These are phyloP conservation scores for Chymomyza fuscimana DNA, from an alignment of 2,888 invertebrate species.

Conservation along the genomic window DNA sequence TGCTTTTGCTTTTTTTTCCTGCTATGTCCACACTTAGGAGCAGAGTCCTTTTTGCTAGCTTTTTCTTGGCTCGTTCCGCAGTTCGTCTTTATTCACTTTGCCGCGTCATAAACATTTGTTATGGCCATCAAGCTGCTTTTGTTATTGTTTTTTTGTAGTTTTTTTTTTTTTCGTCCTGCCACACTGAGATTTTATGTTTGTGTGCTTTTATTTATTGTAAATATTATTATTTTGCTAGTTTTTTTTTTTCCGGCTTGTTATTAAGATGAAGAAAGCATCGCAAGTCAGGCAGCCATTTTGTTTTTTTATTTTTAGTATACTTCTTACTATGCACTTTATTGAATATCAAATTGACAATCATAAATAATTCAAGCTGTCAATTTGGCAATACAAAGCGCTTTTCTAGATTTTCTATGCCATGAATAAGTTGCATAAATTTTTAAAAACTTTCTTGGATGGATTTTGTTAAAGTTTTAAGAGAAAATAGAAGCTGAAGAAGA, in stretches of 20 bases:
- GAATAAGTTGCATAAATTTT: slow-evolving; percentile 46
- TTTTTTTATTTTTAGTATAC: neutral
- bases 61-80: slow-evolving; percentile 23
- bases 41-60: neutral
- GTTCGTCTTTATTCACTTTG: slow-evolving; percentile 38
- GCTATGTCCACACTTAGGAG: slow-evolving; percentile 27
- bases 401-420: slow-evolving; percentile 12
- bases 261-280: slow-evolving; percentile 20
- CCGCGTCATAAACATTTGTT: slow-evolving; percentile 56
- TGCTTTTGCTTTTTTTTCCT: slow-evolving; percentile 1
- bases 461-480: too few species aligned
- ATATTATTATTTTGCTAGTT: slow-evolving; percentile 47
- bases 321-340: slow-evolving; percentile 37
- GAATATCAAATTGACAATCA: slow-evolving; percentile 56
- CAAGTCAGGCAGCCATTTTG: neutral
- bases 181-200: slow-evolving; percentile 53
- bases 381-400: slow-evolving; percentile 35
- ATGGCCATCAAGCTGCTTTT: slow-evolving; percentile 16
- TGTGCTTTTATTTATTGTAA: slow-evolving; percentile 55
- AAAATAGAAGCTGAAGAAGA: too few species aligned
- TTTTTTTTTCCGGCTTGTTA: slow-evolving; percentile 26
- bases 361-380: slow-evolving; percentile 62
- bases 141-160: slow-evolving; percentile 1
- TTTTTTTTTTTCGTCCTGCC: slow-evolving; percentile 28
- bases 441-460: too few species aligned